phyloP scores from a whole-genome alignment of 2,888 invertebrate species.

The Ectemnius continuus region DNA sequence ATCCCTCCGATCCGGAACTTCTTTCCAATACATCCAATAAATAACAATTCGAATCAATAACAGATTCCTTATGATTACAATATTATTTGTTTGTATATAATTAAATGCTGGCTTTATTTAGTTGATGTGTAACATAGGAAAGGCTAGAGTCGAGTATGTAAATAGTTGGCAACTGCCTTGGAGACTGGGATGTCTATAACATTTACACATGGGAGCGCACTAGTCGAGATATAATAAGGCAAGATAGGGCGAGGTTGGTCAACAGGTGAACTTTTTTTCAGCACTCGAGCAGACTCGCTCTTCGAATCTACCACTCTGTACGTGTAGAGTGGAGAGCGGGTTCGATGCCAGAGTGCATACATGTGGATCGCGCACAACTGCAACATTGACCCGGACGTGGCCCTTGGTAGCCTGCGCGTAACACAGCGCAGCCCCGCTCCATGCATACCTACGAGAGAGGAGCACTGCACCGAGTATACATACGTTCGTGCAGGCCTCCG shows the following conservation, averaged over 20 bases:
- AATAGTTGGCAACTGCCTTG: no score
- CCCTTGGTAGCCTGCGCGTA: conserved; percentile 56
- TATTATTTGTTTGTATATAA: no score
- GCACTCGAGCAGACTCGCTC: conserved; percentile 10
- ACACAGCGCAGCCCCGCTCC: conserved; percentile 32
- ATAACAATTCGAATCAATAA: no score
- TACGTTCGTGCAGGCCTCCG: conserved; percentile 29
- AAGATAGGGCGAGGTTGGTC: background rate
- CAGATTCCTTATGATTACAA: no score
- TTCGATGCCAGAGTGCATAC: conserved; percentile 57
- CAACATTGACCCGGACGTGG: conserved; percentile 65
- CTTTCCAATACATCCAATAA: no score
- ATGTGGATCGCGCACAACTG: conserved; percentile 55
- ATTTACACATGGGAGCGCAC: background rate
- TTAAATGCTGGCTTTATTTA: no score
- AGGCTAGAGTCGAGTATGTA: no score
- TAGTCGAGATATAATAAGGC: conserved; percentile 27
- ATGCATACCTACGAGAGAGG: conserved; percentile 42
- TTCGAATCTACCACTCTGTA: conserved; percentile 21
- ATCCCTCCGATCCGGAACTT: conserved; percentile 33
- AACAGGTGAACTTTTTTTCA: conserved; percentile 23
- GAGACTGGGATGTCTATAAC: no score
- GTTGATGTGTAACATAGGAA: no score
- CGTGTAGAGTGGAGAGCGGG: conserved; percentile 37
- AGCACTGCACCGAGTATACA: conserved; percentile 4